Base-by-base conservation (phyloP, 2,113 vertebrate genomes). In the Eudyptes chrysolophus region DNA sequence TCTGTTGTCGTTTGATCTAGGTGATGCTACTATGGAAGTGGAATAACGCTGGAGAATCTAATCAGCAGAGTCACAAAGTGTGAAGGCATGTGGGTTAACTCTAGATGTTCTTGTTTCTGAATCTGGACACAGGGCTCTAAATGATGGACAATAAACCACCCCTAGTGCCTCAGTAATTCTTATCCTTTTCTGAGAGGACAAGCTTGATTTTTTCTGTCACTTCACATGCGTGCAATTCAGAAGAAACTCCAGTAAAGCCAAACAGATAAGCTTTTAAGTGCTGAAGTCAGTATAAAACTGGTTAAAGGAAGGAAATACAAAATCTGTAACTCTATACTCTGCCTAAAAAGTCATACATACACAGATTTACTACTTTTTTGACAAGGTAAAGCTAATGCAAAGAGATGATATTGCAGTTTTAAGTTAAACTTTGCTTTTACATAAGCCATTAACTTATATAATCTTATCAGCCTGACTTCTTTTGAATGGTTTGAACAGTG, bases 381-480 rank as follows among this genome's bases (percentile, higher is more conserved):
- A 88, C 78, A 79, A 96, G 88, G 68, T 77, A 70, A 80, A 76
- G 32, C 17, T 87, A 97, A 94, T 88, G 86, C 81, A 92, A 84
- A 92, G 68, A 86, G 64, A 92, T 96, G 79, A 94, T 94, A 93
- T 79, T 92, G 95, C 84, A 95, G 24, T 90, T 97, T 96, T 79
- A 94, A 94, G 81, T 75, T 77, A 94, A 95, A 94, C 57, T 95
- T 97, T 40, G 49, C 26, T 94, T 94, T 96, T 95, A 58, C 49
- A 80, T 94, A 88, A 92, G 36, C 82, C 62, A 51, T 93, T 93
- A 93, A 93, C 66, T 95, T 94, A 51, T 58, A 92, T 88, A 88
- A 83, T 62, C 57, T 96, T 94, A 92, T 94, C 70, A 83, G 72
- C 70, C 44, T 77, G 82, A 83, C 75, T 97, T 80, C 58, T 82